Conservation (phyloP, 2,888 invertebrate species). For the Mylabris sibirica region DNA sequence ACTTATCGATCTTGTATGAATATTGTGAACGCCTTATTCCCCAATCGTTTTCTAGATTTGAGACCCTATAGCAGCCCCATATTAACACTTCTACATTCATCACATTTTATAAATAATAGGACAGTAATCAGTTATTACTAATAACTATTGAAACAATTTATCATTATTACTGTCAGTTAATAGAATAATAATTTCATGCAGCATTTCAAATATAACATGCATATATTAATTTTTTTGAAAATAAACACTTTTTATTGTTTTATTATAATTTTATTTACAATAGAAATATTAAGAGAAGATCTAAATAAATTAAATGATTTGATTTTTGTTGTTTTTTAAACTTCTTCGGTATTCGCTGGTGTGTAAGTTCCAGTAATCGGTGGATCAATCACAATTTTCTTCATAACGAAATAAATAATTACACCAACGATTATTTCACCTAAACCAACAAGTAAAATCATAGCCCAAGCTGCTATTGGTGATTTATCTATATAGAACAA, state of each 20-base stretch:
- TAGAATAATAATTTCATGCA: background rate
- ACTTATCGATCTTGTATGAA: no score
- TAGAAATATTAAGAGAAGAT: background rate
- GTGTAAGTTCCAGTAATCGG: constrained; percentile 60
- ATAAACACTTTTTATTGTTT: background rate
- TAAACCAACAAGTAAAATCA: constrained; percentile 73
- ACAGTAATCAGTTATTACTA: no score
- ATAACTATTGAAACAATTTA: background rate
- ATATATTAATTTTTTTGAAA: background rate
- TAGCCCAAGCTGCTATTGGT: constrained; percentile 80
- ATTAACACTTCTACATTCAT: no score
- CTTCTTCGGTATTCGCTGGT: constrained; percentile 36
- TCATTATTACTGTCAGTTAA: background rate
- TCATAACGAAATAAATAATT: constrained; percentile 72
- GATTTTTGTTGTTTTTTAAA: constrained; percentile 11
- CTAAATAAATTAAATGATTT: background rate
- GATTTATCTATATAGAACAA: constrained; percentile 68
- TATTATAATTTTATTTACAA: background rate
- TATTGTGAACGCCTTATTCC: no score
- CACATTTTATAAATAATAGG: background rate
- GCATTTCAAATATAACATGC: background rate
- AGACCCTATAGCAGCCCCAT: no score
- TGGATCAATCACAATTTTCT: constrained; percentile 71
- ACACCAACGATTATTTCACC: constrained; percentile 76
- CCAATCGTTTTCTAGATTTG: no score